These are phyloP conservation scores for Anomalospiza imberbis DNA, from an alignment of 2,797 vertebrate species.

Conservation along the genomic window DNA sequence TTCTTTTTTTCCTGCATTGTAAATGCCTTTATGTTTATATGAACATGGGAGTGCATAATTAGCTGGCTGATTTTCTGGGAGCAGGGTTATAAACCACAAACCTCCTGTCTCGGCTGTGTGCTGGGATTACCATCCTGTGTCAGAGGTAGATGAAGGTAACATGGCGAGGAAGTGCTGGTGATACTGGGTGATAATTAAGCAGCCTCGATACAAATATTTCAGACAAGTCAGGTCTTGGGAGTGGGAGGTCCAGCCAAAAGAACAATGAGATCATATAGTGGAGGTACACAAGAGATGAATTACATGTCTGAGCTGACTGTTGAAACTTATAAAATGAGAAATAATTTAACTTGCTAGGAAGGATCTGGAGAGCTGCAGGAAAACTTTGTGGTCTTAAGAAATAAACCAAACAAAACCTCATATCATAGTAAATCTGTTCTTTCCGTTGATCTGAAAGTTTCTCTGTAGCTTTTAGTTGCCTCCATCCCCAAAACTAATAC, in stretches of 20 bases:
- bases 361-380: background rate
- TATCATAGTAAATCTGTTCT: background rate
- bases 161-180: background rate
- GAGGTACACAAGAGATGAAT: background rate
- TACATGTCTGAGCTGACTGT: accelerated
- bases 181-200: background rate
- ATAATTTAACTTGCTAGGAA: background rate
- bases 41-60: background rate
- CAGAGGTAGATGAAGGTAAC: background rate
- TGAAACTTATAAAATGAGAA: background rate
- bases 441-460: background rate
- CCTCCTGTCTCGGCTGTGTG: accelerated
- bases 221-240: background rate
- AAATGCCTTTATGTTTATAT: background rate
- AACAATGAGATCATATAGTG: accelerated
- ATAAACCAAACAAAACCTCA: background rate
- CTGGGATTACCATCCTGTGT: background rate
- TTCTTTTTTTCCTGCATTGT: background rate
- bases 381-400: background rate
- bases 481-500: background rate
- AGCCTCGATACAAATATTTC: background rate
- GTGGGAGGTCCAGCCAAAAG: background rate
- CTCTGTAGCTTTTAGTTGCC: background rate
- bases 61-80: background rate
- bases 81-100: no score